A percentile compares a stretch with the other conserved stretches of the same genome.
These are phyloP conservation scores for Lagenorhynchus albirostris DNA, from an alignment of 2,113 vertebrate species.

Conservation along the genomic window DNA sequence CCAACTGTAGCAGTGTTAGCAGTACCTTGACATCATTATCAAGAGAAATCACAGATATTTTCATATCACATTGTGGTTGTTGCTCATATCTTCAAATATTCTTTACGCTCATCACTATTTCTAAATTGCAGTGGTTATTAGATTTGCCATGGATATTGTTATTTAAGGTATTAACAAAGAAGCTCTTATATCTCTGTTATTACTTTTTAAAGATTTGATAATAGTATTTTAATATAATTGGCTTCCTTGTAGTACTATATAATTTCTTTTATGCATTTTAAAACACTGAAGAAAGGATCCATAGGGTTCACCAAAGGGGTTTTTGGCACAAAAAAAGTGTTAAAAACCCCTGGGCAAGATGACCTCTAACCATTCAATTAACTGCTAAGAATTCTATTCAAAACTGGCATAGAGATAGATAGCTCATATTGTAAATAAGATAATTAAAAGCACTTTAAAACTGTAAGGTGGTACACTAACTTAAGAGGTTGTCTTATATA, in stretches of 20 bases:
- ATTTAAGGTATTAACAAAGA: slow-evolving; percentile 14
- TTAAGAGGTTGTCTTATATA: neutral
- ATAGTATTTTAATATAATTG: neutral
- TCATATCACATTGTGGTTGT: neutral
- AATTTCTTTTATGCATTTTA: neutral
- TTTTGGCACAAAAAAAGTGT: neutral
- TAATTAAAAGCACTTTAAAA: neutral
- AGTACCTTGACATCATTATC: neutral
- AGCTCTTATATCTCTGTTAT: neutral
- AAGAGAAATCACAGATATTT: neutral
- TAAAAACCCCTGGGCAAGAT: neutral
- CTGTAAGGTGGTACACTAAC: neutral
- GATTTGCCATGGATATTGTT: neutral
- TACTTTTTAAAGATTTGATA: neutral
- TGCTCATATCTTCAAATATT: neutral
- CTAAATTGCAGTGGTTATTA: slow-evolving; percentile 6
- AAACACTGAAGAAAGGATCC: neutral
- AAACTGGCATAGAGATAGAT: neutral
- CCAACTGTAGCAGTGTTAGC: neutral
- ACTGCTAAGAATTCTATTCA: neutral
- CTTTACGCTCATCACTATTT: neutral
- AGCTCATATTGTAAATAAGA: neutral
- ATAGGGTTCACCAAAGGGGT: neutral
- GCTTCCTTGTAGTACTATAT: neutral
- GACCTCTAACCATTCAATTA: neutral